These are phyloP conservation scores for Calliopum simillimum DNA, from an alignment of 2,888 invertebrate genomes.

Conservation along the genomic window DNA sequence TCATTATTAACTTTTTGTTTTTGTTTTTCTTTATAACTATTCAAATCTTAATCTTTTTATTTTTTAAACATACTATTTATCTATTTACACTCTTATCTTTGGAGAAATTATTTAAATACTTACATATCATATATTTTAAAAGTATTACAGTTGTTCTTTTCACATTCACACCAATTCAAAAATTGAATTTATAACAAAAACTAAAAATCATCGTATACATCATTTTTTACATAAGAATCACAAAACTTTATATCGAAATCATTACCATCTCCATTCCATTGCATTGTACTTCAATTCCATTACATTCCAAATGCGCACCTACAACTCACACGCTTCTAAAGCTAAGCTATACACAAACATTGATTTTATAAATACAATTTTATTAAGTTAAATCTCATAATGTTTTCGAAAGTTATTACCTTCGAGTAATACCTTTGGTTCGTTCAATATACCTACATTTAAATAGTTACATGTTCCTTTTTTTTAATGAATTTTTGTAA, in stretches of 20 bases:
- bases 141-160: not conserved
- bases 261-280: not conserved
- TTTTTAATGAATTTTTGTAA: not conserved
- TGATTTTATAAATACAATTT: not conserved
- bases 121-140: not conserved
- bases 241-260: conserved; percentile 37
- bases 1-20: not conserved
- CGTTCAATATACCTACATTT: too few species aligned
- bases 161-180: conserved; percentile 1
- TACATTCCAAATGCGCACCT: not conserved
- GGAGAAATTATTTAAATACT: not conserved
- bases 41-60: conserved; percentile 1
- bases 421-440: too few species aligned
- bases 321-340: conserved; percentile 7
- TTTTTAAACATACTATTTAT: conserved; percentile 6
- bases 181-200: not conserved
- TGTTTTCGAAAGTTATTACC: too few species aligned
- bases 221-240: conserved; percentile 62
- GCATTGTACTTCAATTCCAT: conserved; percentile 13
- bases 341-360: conserved; percentile 20
- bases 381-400: too few species aligned
- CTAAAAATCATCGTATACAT: conserved; percentile 55
- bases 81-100: conserved; percentile 22
- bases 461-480: too few species aligned
- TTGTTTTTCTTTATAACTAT: not conserved